These are phyloP conservation scores for Neotoxoptera formosana DNA, from an alignment of 1,140 invertebrate species.

Conservation along the genomic window DNA sequence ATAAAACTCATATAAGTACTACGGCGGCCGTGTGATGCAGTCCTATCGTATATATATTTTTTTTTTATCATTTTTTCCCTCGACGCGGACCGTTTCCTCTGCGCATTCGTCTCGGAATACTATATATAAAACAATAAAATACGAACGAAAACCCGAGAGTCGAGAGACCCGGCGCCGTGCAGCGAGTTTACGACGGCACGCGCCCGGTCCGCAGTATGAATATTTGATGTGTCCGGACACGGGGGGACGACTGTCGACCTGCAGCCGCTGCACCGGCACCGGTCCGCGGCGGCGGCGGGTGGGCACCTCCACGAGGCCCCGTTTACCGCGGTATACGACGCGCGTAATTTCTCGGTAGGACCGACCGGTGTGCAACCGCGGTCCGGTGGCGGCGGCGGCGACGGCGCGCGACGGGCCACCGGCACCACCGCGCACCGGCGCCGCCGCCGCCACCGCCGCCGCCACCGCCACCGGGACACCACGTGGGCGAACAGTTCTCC, in stretches of 20 bases:
- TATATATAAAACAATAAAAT: too few species aligned
- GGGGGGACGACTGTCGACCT: neutral
- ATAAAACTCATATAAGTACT: neutral
- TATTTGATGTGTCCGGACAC: neutral
- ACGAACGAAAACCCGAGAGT: neutral
- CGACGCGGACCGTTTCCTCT: neutral
- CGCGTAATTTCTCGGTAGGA: neutral
- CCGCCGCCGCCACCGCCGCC: neutral
- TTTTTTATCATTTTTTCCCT: neutral
- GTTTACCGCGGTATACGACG: neutral
- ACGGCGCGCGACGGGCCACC: neutral
- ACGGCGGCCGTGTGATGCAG: neutral
- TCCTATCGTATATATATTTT: too few species aligned
- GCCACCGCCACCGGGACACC: neutral
- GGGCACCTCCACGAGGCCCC: neutral
- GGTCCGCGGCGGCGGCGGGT: neutral
- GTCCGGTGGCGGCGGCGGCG: neutral
- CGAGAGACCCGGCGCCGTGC: neutral
- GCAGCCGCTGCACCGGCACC: too few species aligned
- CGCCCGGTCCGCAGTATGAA: neutral
- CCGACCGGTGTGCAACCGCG: neutral
- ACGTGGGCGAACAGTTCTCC: conserved; percentile 39
- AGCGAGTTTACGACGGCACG: neutral
- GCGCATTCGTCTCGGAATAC: neutral
- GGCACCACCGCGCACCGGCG: neutral